Percentiles rank a stretch among this genome's conserved stretches.
Evolutionary conservation across 2,888 invertebrate genomes (phyloP).

Genomic region (Perizoma flavofasciatum): DNA sequence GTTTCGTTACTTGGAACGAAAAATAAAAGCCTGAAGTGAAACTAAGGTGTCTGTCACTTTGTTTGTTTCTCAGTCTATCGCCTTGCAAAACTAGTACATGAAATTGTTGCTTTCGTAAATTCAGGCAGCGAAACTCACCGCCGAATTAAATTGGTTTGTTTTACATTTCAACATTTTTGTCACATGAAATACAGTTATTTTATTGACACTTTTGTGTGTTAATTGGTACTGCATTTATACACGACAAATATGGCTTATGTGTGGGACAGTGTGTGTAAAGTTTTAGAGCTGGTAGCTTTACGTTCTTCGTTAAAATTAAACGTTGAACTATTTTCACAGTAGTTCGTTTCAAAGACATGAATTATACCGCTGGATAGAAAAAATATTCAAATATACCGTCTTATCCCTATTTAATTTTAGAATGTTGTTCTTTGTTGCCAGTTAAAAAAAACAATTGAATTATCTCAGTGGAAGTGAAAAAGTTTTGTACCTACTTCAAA

Average conservation of each 20-base stretch:
- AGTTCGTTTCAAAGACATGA: constrained; percentile 19
- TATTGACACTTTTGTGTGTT: constrained; percentile 69
- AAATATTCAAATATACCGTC: constrained; percentile 55
- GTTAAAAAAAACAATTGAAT: constrained; percentile 20
- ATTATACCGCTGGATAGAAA: constrained; percentile 12
- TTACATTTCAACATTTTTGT: constrained; percentile 37
- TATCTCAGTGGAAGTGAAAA: constrained; percentile 28
- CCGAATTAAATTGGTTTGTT: constrained; percentile 38
- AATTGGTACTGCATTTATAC: constrained; percentile 71
- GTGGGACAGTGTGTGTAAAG: constrained; percentile 60
- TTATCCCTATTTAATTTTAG: constrained; percentile 38
- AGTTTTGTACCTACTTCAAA: constrained; percentile 26
- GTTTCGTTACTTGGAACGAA: too few relatives aligned
- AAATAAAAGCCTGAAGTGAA: too few relatives aligned
- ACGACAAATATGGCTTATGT: constrained; percentile 45
- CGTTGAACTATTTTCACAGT: constrained; percentile 9
- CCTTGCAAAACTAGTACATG: too few relatives aligned
- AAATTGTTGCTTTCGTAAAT: too few relatives aligned
- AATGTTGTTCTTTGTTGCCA: constrained; percentile 24
- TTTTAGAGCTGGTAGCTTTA: constrained; percentile 54
- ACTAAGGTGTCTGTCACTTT: too few relatives aligned
- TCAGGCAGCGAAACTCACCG: too few relatives aligned
- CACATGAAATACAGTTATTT: constrained; percentile 59
- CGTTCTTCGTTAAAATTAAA: constrained; percentile 30
- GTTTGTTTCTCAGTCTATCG: too few relatives aligned